Conservation (phyloP, 2,888 invertebrate species). For the Cerastoderma edule region DNA sequence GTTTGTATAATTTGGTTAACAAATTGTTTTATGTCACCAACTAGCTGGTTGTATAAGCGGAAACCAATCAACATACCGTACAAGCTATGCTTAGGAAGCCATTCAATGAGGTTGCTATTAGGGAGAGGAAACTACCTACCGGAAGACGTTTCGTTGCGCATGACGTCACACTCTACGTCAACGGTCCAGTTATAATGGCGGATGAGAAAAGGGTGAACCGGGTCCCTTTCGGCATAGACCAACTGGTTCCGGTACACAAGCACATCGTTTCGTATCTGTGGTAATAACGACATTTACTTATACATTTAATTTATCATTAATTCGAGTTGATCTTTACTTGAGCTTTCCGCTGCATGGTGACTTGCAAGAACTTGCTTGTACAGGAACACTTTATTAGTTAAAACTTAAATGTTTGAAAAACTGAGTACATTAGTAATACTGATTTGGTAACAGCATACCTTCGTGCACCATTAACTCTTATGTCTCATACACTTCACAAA, state of each 20-base stretch:
- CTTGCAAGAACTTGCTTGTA: too few relatives aligned
- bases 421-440: not conserved
- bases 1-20: not conserved
- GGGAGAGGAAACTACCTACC: conserved; percentile 13
- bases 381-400: not conserved
- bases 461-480: not conserved
- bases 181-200: conserved; percentile 48
- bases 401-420: not conserved
- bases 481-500: not conserved
- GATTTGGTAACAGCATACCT: not conserved
- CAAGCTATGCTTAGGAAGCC: not conserved
- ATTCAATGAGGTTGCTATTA: not conserved
- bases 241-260: conserved; percentile 53
- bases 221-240: conserved; percentile 59
- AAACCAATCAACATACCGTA: not conserved
- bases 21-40: not conserved
- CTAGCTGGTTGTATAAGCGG: not conserved
- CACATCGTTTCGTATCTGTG: conserved; percentile 28
- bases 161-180: conserved; percentile 48
- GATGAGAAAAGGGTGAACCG: conserved; percentile 42
- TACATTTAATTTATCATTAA: not conserved
- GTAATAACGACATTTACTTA: not conserved
- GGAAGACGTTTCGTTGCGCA: conserved; percentile 30
- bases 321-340: too few relatives aligned
- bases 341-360: too few relatives aligned